Conservation (phyloP, 2,113 vertebrate species). For the Pelmatolapia mariae region DNA sequence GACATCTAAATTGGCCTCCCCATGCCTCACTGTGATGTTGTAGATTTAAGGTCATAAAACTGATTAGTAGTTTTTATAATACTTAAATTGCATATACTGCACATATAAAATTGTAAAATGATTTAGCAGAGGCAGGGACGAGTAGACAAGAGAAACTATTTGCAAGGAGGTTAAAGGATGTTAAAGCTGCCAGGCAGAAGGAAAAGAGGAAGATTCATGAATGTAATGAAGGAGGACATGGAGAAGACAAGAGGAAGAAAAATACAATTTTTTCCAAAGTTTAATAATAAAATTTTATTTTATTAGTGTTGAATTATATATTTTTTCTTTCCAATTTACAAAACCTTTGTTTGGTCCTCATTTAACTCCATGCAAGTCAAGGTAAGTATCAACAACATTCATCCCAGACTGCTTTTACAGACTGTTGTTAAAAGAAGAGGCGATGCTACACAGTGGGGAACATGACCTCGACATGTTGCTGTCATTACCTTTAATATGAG, state of each 20-base stretch:
- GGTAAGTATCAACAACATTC: not conserved
- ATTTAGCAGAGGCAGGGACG: not conserved
- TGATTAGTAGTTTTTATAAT: not conserved
- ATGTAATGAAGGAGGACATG: not conserved
- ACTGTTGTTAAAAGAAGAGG: not conserved
- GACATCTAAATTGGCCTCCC: not conserved
- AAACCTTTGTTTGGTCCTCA: not conserved
- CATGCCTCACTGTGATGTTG: not conserved
- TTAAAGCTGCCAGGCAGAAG: not conserved
- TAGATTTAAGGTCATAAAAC: not conserved
- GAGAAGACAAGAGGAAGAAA: not conserved
- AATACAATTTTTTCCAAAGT: accelerated
- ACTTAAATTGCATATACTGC: not conserved
- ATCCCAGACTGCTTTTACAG: not conserved
- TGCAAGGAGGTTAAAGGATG: not conserved
- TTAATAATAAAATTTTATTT: not conserved
- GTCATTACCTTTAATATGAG: not conserved
- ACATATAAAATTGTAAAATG: not conserved
- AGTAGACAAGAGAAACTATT: not conserved
- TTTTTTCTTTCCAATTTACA: not conserved
- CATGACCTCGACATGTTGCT: not conserved
- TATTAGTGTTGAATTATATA: not conserved
- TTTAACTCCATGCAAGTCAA: not conserved
- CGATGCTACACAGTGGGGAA: not conserved
- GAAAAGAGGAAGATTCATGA: not conserved